These are phyloP conservation scores for Hyperoodon ampullatus DNA, from an alignment of 2,113 vertebrate species.

Conservation along the genomic window DNA sequence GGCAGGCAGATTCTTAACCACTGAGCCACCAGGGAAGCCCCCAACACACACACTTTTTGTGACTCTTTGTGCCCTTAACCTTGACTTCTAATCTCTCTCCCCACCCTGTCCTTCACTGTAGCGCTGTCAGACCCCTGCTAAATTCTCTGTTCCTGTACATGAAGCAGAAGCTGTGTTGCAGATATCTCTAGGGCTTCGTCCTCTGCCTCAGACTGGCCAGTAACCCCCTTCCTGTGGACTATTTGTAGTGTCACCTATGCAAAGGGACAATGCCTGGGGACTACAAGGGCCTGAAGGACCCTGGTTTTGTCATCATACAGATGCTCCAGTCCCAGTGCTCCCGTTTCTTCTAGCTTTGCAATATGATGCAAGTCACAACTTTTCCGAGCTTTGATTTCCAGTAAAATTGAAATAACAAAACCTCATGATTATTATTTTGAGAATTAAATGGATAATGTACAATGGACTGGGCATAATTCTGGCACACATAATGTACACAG, in stretches of 20 bases:
- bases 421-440: background rate
- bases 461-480: background rate
- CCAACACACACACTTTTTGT: background rate
- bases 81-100: background rate
- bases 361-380: background rate
- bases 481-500: accelerated
- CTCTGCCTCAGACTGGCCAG: background rate
- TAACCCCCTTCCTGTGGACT: background rate
- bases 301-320: background rate
- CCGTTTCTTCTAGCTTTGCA: background rate
- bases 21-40: too few relatives aligned
- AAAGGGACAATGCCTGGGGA: background rate
- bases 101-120: background rate
- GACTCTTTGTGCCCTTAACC: background rate
- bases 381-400: background rate
- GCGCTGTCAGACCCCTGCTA: background rate
- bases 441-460: background rate
- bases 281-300: background rate
- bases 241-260: accelerated
- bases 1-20: too few relatives aligned
- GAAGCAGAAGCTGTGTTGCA: background rate
- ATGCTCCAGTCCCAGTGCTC: background rate
- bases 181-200: background rate
- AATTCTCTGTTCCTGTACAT: background rate
- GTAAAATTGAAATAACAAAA: background rate